Evolutionary conservation across 2,113 vertebrate species (phyloP).

Genomic region (Apaloderma vittatum): DNA sequence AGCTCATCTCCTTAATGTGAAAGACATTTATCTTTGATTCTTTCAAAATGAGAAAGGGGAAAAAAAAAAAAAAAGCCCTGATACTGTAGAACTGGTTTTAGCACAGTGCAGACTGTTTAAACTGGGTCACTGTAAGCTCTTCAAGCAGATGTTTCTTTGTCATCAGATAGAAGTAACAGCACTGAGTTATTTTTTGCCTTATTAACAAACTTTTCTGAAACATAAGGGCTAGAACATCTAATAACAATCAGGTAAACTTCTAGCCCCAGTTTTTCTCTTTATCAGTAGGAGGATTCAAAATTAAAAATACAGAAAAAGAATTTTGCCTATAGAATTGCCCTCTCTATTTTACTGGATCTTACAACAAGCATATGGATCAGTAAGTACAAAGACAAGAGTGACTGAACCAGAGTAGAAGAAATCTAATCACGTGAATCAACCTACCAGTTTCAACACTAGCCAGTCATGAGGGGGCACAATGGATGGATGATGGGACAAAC

Average conservation of each 20-base stretch:
- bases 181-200: not conserved
- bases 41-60: slow-evolving; percentile 19
- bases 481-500: not conserved
- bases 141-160: slow-evolving; percentile 37
- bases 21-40: slow-evolving; percentile 59
- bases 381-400: not conserved
- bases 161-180: not conserved
- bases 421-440: not conserved
- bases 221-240: not conserved
- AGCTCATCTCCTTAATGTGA: slow-evolving; percentile 51
- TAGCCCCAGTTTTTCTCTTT: not conserved
- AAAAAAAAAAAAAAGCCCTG: not conserved
- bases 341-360: not conserved
- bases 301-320: not conserved
- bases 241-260: not conserved
- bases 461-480: rapidly evolving
- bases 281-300: not conserved
- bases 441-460: not conserved
- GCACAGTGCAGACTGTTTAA: not conserved
- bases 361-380: rapidly evolving
- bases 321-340: not conserved
- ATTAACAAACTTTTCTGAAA: not conserved
- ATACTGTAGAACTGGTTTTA: not conserved
- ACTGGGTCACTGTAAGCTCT: slow-evolving; percentile 7
- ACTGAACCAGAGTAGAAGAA: not conserved